Conservation (phyloP, 2,797 vertebrate genomes). For the Microhierax caerulescens region DNA sequence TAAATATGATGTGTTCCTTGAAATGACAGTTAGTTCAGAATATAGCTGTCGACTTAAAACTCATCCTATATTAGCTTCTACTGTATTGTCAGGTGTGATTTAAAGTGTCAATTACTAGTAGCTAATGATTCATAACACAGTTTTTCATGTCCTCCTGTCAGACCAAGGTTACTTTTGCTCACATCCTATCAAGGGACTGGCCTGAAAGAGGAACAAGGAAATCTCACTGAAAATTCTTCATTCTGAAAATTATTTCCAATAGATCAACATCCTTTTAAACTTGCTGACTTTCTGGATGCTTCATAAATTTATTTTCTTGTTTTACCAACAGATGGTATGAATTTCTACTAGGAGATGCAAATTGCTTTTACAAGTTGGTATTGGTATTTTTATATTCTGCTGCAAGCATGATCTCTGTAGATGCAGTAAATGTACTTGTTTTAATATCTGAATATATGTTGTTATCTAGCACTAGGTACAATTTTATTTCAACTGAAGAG, state of each 20-base stretch:
- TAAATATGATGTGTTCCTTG: neutral
- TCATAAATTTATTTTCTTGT: neutral
- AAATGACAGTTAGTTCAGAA: neutral
- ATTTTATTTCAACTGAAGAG: neutral
- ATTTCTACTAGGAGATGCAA: neutral
- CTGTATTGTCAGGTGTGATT: neutral
- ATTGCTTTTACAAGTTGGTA: neutral
- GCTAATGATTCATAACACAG: neutral
- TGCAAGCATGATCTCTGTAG: neutral
- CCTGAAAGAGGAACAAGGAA: neutral
- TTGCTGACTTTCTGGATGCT: neutral
- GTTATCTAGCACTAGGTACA: neutral
- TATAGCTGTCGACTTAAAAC: neutral
- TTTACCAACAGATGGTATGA: slow-evolving; percentile 7
- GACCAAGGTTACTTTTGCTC: neutral
- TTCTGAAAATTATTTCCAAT: neutral
- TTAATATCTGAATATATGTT: neutral
- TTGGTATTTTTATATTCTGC: neutral
- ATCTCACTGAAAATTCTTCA: neutral
- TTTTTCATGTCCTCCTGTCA: neutral
- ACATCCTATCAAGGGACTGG: neutral
- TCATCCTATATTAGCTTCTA: neutral
- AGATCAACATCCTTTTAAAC: neutral
- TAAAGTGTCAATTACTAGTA: neutral
- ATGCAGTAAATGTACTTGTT: neutral